Evolutionary conservation across 1,140 invertebrate species (phyloP).

Genomic region (Rhagoletis zephyria): DNA sequence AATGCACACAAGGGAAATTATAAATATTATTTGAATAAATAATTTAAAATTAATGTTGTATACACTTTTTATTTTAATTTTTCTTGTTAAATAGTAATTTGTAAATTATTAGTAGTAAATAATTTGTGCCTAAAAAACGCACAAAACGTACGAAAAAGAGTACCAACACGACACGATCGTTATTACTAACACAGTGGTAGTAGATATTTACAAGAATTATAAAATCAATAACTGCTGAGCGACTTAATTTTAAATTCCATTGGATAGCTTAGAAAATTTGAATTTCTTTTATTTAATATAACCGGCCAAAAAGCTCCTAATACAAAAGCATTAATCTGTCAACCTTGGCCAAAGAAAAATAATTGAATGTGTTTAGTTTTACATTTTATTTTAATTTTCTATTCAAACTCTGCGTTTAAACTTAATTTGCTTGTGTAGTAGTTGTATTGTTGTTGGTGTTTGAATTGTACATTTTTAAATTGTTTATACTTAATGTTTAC

Average conservation of each 20-base stretch:
- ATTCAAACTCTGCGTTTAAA: too few relatives aligned
- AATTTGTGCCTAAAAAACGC: conserved; percentile 47
- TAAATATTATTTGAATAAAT: conserved; percentile 46
- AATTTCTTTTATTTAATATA: too few relatives aligned
- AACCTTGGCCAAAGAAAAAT: too few relatives aligned
- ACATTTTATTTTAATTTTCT: too few relatives aligned
- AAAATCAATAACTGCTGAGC: conserved; percentile 2
- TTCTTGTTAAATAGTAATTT: conserved; percentile 9
- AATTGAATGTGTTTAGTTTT: neutral
- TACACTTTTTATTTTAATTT: neutral
- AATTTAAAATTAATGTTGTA: conserved; percentile 45
- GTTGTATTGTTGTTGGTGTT: neutral
- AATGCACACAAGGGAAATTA: conserved; percentile 25
- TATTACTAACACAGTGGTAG: conserved; percentile 11
- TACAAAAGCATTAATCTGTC: too few relatives aligned
- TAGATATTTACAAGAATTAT: neutral
- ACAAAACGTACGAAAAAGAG: conserved; percentile 38
- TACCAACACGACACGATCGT: conserved; percentile 12
- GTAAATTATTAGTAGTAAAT: conserved; percentile 42
- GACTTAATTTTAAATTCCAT: neutral
- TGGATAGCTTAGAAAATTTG: neutral
- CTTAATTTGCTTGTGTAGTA: neutral
- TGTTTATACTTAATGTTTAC: too few relatives aligned
- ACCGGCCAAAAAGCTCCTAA: too few relatives aligned
- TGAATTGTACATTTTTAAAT: neutral